Evolutionary conservation across 2,797 vertebrate genomes (phyloP).

Genomic region (Sebastes trivittatus): DNA sequence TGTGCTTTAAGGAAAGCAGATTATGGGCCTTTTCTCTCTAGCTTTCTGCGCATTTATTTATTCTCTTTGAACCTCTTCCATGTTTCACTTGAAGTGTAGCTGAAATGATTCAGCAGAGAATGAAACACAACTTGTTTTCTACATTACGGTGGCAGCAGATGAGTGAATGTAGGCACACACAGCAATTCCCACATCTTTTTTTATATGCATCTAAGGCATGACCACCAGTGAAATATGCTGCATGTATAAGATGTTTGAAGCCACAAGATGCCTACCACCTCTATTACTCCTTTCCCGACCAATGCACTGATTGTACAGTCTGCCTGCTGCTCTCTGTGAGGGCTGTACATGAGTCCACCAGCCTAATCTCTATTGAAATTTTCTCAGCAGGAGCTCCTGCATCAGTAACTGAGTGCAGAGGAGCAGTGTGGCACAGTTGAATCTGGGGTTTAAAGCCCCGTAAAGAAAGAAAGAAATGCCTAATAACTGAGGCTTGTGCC

Average conservation of each 20-base stretch:
- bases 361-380: background rate
- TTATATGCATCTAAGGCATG: background rate
- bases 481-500: conserved; percentile 18
- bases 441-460: background rate
- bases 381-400: background rate
- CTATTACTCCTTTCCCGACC: background rate
- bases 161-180: background rate
- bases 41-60: background rate
- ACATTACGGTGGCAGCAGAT: conserved; percentile 1
- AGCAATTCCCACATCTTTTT: conserved; percentile 1
- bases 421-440: conserved; percentile 32
- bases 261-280: background rate
- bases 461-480: conserved; percentile 57
- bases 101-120: background rate
- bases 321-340: background rate
- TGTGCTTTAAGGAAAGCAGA: conserved; percentile 23
- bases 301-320: background rate
- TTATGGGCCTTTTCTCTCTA: background rate
- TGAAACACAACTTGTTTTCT: background rate
- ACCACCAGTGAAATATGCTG: background rate
- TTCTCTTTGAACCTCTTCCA: conserved; percentile 29
- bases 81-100: conserved; percentile 15
- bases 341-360: background rate
- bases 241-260: background rate
- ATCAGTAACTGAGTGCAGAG: background rate